These are phyloP conservation scores for Ispidina picta DNA, from an alignment of 2,797 vertebrate species.

Conservation along the genomic window DNA sequence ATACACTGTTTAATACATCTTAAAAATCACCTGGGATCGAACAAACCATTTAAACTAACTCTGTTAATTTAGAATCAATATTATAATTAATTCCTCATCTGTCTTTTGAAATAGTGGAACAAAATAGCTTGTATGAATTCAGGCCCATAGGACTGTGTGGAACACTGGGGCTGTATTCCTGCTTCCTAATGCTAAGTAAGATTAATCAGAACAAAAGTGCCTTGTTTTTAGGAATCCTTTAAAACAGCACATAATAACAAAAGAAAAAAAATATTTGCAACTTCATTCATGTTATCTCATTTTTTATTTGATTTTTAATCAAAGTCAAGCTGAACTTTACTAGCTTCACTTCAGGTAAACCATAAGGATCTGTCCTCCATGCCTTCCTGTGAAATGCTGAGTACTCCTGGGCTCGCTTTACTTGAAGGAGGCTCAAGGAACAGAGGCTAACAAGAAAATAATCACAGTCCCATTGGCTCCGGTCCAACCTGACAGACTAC, in stretches of 20 bases:
- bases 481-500: background rate
- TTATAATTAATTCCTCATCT: conserved; percentile 30
- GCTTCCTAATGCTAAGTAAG: background rate
- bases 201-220: background rate
- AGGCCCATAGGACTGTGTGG: background rate
- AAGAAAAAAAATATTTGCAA: background rate
- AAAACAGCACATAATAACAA: background rate
- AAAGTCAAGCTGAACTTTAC: background rate
- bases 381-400: background rate
- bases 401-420: background rate
- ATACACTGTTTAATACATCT: background rate
- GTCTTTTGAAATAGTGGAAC: background rate
- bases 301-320: background rate
- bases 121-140: background rate
- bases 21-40: conserved; percentile 2
- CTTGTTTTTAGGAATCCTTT: background rate
- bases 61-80: conserved; percentile 23
- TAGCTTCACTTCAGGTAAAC: background rate
- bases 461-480: background rate
- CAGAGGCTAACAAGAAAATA: background rate
- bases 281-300: background rate
- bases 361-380: background rate
- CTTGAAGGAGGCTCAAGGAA: background rate
- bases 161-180: background rate
- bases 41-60: conserved; percentile 14